phyloP scores from a whole-genome alignment of 2,888 invertebrate genomes.

The Artemia sp. region DNA sequence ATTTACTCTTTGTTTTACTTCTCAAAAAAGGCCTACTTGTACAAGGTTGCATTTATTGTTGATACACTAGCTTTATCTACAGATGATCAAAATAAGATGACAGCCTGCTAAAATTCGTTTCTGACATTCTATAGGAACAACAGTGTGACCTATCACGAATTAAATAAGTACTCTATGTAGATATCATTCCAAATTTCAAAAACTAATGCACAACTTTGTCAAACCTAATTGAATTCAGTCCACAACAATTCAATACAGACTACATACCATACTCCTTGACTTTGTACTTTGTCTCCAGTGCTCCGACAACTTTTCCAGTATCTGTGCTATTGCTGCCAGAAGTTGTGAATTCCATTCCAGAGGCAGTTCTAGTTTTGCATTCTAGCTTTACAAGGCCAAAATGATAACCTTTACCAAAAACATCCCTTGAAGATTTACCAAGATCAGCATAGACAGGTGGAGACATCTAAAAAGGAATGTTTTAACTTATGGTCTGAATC shows the following conservation, averaged over 20 bases:
- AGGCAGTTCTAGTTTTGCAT: conserved; percentile 77
- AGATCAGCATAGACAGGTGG: conserved; percentile 91
- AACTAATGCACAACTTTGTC: no score
- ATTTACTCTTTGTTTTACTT: no score
- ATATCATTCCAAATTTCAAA: no score
- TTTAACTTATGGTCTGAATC: neutral
- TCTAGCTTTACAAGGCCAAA: conserved; percentile 92
- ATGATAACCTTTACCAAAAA: conserved; percentile 91
- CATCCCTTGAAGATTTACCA: conserved; percentile 87
- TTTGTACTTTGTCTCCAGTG: conserved; percentile 83
- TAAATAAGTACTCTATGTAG: no score
- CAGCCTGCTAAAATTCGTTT: no score
- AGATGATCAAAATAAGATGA: no score
- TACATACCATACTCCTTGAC: conserved; percentile 55
- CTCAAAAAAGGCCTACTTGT: no score
- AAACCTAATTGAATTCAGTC: no score
- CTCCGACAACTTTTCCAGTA: conserved; percentile 76
- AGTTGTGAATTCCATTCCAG: conserved; percentile 85
- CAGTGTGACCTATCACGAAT: no score
- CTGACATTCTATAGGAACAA: no score
- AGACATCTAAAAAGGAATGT: conserved; percentile 43
- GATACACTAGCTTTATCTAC: no score
- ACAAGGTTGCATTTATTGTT: no score
- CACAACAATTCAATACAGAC: conserved; percentile 22
- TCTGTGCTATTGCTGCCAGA: conserved; percentile 81